These are phyloP conservation scores for Streptopelia turtur DNA, from an alignment of 2,797 vertebrate genomes.

Conservation along the genomic window DNA sequence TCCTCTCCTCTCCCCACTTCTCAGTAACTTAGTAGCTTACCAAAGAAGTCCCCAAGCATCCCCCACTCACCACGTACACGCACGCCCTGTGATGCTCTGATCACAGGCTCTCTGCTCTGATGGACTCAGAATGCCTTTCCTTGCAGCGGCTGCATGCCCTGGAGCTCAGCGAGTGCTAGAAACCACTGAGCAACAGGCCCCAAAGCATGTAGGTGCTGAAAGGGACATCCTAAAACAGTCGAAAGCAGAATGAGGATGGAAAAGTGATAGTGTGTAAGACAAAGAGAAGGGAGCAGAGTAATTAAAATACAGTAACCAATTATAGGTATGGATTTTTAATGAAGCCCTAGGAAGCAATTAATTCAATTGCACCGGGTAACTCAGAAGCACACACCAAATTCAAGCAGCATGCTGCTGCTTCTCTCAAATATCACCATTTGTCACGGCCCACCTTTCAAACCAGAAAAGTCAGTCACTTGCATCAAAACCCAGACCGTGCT, in stretches of 20 bases:
- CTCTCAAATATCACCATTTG: neutral
- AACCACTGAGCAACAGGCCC: neutral
- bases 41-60: neutral
- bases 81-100: neutral
- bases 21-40: neutral
- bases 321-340: neutral
- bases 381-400: neutral
- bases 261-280: neutral
- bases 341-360: neutral
- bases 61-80: neutral
- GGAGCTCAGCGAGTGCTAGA: neutral
- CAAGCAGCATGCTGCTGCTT: constrained; percentile 16
- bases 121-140: neutral
- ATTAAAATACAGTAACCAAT: neutral
- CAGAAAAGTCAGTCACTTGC: neutral
- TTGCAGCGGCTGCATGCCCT: constrained; percentile 19
- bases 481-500: neutral
- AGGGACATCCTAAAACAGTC: constrained; percentile 40
- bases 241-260: constrained; percentile 46
- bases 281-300: constrained; percentile 21
- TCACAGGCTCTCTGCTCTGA: constrained; percentile 36
- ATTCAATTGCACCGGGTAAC: neutral
- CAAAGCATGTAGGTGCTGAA: constrained; percentile 31
- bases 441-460: neutral
- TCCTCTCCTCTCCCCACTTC: neutral